Base-by-base conservation (phyloP, 2,888 invertebrate species). In the Subacronicta megacephala region DNA sequence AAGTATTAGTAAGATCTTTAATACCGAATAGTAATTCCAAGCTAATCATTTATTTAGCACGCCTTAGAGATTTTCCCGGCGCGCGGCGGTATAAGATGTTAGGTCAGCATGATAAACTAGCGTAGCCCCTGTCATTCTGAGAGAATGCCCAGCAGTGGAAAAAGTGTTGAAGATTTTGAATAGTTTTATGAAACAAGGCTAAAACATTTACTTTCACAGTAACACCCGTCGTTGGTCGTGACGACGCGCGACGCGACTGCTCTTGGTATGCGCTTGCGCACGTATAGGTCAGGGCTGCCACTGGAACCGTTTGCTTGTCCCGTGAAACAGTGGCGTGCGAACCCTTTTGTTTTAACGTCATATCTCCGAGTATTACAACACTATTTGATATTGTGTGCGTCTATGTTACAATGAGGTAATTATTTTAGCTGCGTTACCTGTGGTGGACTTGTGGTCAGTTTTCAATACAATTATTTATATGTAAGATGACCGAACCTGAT, bases 271-370 rank as follows among this genome's bases (percentile, higher is more conserved):
- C 55, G 47, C 66, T 17, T 15, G 35, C 41, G 54, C 49, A 43
- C 15, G 68, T 64, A 79, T 78, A 82, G 76, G 81, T 83, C 82
- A 82, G 74, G 82, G 82, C 35, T 77, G 53, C 49, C 49, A 65
- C 70, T 67, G 72, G 62, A 75, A 65, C 60, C 40, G 26, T 69
- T 61, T 57, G 60, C 43, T 37, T 52, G 63, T 62, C 52, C 52
- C 56, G 61, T 59, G 64, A 69, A 65, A 74, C 78, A 65, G 80
- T 77, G 72, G 80, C 84, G 73, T 81, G 80, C 44, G 80, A 84
- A 76, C 72, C 73, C 80, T 69, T 81, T 81, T 82, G 82, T 83
- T 62, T 71, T 18, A 29, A 36, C 40, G 31, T 7, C 41, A 49
- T 41, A 26, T 23, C 53, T 59, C 51, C 37, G 36, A 13, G 40